These are phyloP conservation scores for Machaerirhynchus nigripectus DNA, from an alignment of 2,113 vertebrate genomes.

Conservation along the genomic window DNA sequence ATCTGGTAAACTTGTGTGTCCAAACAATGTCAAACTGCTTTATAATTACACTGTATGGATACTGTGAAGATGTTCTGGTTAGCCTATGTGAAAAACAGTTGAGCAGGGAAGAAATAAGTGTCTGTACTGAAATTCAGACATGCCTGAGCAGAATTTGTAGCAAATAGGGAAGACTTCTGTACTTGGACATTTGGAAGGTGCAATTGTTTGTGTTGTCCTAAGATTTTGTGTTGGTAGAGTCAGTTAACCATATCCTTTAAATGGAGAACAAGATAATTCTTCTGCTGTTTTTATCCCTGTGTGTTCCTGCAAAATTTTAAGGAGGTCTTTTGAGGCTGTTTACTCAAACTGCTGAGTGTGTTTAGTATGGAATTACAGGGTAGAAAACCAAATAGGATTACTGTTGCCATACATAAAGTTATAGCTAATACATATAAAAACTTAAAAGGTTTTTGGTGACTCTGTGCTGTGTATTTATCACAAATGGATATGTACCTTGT, in stretches of 20 bases:
- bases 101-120: neutral
- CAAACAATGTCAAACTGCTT: neutral
- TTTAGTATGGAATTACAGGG: neutral
- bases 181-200: neutral
- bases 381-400: neutral
- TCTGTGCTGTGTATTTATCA: neutral
- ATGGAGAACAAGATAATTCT: neutral
- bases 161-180: neutral
- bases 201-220: neutral
- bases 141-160: neutral
- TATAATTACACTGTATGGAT: neutral
- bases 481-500: neutral
- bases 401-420: neutral
- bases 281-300: neutral
- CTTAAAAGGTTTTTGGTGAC: neutral
- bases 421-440: no score
- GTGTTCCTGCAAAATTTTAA: neutral
- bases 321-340: neutral
- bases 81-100: neutral
- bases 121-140: neutral
- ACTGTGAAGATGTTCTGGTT: neutral
- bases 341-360: neutral
- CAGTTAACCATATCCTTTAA: neutral
- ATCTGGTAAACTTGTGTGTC: neutral
- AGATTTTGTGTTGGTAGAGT: neutral